phyloP scores from a whole-genome alignment of 2,113 vertebrate genomes.

The Plotosus lineatus region DNA sequence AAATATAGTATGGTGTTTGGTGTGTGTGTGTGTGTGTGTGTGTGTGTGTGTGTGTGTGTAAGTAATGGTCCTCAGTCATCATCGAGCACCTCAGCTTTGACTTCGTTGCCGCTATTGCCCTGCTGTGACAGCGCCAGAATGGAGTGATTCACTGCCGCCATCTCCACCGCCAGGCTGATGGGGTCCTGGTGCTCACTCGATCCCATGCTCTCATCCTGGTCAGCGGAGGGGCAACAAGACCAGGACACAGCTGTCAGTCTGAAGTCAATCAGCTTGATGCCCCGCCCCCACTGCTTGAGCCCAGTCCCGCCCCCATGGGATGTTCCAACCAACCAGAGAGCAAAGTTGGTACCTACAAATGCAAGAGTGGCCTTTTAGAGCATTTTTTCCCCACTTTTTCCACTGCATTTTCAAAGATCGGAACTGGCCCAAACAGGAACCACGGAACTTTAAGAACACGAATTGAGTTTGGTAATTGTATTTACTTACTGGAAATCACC shows the following conservation, averaged over 20 bases:
- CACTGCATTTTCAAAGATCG: conserved; percentile 1
- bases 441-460: neutral
- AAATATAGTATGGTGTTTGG: neutral
- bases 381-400: neutral
- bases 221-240: conserved; percentile 65
- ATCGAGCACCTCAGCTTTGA: conserved; percentile 96
- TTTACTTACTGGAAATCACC: too few species aligned
- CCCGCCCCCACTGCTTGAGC: conserved; percentile 48
- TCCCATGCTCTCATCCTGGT: conserved; percentile 88
- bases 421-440: neutral
- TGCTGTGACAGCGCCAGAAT: conserved; percentile 85
- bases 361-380: conserved; percentile 32
- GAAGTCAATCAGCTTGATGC: conserved; percentile 62
- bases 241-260: conserved; percentile 69
- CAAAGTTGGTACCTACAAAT: conserved; percentile 65
- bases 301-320: conserved; percentile 52
- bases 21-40: neutral
- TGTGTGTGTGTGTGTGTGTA: neutral
- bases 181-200: conserved; percentile 92
- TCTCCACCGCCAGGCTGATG: conserved; percentile 87
- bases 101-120: conserved; percentile 68
- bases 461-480: neutral
- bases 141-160: conserved; percentile 87
- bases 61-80: conserved; percentile 80
- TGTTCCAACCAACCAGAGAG: conserved; percentile 69